A percentile compares a stretch with the other conserved stretches of the same genome.
Conservation (phyloP, 1,140 invertebrate species). For the Drosophila albomicans region DNA sequence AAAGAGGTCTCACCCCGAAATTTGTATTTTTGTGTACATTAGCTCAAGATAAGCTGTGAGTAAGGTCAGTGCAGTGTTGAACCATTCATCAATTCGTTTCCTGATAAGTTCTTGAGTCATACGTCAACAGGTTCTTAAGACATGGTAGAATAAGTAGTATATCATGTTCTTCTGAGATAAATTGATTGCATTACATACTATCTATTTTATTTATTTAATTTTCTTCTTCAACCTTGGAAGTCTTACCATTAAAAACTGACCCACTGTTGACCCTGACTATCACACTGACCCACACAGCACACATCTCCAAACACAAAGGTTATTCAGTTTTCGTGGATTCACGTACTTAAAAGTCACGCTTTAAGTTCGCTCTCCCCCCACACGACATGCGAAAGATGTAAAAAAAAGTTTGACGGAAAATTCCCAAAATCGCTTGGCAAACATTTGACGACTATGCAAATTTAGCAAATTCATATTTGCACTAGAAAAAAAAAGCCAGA, state of each 20-base stretch:
- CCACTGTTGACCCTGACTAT: slow-evolving; percentile 25
- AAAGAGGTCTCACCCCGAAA: background rate
- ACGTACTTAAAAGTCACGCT: slow-evolving; percentile 55
- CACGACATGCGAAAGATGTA: slow-evolving; percentile 44
- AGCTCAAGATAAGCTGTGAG: slow-evolving; percentile 28
- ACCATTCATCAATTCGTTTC: slow-evolving; percentile 10
- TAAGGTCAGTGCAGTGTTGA: slow-evolving; percentile 29
- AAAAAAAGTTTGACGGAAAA: background rate
- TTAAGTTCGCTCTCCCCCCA: slow-evolving; percentile 29
- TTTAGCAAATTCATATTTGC: slow-evolving; percentile 61
- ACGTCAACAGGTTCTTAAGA: background rate
- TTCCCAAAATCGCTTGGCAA: slow-evolving; percentile 57
- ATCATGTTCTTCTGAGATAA: too few species aligned
- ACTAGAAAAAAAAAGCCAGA: background rate
- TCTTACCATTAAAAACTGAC: slow-evolving; percentile 4
- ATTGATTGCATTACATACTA: too few species aligned
- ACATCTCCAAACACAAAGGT: slow-evolving; percentile 16
- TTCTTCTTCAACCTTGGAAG: background rate
- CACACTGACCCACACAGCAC: slow-evolving; percentile 26
- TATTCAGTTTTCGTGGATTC: background rate
- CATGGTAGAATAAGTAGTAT: too few species aligned
- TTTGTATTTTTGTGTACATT: background rate
- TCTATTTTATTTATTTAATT: background rate
- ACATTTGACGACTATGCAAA: slow-evolving; percentile 68
- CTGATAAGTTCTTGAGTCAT: slow-evolving; percentile 9